Conservation (phyloP, 2,888 invertebrate genomes). For the Meiosimyza decipiens region DNA sequence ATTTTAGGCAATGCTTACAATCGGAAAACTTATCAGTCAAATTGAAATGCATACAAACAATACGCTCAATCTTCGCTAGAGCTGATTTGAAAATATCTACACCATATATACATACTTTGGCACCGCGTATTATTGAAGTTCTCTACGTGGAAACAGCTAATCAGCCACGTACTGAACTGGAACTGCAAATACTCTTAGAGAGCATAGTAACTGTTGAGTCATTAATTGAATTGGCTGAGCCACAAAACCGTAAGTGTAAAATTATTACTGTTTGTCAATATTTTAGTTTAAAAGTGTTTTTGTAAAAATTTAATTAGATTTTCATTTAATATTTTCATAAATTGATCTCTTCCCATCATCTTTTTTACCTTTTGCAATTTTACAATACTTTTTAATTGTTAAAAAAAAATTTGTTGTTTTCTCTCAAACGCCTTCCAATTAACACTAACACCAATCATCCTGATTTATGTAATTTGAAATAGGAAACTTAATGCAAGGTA, state of each 20-base stretch:
- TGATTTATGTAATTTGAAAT: constrained; percentile 44
- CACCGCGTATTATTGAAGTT: constrained; percentile 81
- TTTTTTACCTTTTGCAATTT: constrained; percentile 30
- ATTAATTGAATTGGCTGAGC: constrained; percentile 78
- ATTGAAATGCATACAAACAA: constrained; percentile 81
- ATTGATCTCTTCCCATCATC: constrained; percentile 30
- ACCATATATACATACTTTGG: constrained; percentile 84
- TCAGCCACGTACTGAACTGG: constrained; percentile 73
- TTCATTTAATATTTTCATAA: not conserved
- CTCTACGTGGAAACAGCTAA: constrained; percentile 75
- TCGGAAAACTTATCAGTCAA: constrained; percentile 75
- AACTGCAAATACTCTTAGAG: constrained; percentile 78
- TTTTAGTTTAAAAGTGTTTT: not conserved
- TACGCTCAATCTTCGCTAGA: constrained; percentile 81
- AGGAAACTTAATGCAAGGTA: constrained; percentile 75
- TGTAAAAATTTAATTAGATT: constrained; percentile 22
- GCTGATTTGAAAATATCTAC: constrained; percentile 77
- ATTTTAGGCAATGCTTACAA: constrained; percentile 86
- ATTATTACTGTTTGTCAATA: not conserved
- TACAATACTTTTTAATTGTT: constrained; percentile 29
- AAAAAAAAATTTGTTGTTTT: constrained; percentile 34
- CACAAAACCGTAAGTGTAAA: constrained; percentile 78
- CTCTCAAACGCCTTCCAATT: constrained; percentile 35
- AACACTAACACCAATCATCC: constrained; percentile 29
- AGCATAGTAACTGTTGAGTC: constrained; percentile 80